phyloP scores from a whole-genome alignment of 2,888 invertebrate species.

The Parnassius apollo region DNA sequence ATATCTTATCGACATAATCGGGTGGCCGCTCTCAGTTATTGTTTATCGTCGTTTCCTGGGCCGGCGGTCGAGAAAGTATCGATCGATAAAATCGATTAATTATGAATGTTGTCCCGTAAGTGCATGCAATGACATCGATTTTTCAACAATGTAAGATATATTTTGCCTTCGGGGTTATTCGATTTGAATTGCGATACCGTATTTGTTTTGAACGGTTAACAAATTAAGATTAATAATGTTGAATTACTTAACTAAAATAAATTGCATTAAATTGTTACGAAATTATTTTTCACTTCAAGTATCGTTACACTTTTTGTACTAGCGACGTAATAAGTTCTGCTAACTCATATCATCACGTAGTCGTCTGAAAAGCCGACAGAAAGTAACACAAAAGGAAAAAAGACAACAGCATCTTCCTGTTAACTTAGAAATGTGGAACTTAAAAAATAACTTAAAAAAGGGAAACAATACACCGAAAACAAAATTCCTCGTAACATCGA shows the following conservation, averaged over 20 bases:
- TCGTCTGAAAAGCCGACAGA: no score
- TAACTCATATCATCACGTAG: no score
- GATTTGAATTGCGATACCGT: slow-evolving; percentile 28
- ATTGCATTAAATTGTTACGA: neutral
- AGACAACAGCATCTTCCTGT: no score
- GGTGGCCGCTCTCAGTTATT: slow-evolving; percentile 67
- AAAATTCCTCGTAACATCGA: neutral
- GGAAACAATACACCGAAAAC: neutral
- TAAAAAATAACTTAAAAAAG: no score
- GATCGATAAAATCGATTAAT: slow-evolving; percentile 66
- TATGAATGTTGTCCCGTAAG: slow-evolving; percentile 64
- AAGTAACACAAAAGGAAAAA: no score
- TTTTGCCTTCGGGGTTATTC: slow-evolving; percentile 35
- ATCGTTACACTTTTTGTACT: no score
- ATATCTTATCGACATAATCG: slow-evolving; percentile 76
- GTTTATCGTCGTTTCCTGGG: slow-evolving; percentile 70
- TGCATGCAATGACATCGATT: slow-evolving; percentile 62
- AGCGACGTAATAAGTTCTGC: no score
- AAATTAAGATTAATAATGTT: slow-evolving; percentile 33
- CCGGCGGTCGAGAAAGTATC: slow-evolving; percentile 50
- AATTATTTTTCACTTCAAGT: no score
- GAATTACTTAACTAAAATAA: slow-evolving; percentile 24
- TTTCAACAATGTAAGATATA: slow-evolving; percentile 41
- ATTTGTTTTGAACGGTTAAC: slow-evolving; percentile 33
- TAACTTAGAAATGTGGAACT: no score